A percentile compares a stretch with the other conserved stretches of the same genome.
phyloP scores from a whole-genome alignment of 2,113 vertebrate genomes.

The Seriola quinqueradiata region DNA sequence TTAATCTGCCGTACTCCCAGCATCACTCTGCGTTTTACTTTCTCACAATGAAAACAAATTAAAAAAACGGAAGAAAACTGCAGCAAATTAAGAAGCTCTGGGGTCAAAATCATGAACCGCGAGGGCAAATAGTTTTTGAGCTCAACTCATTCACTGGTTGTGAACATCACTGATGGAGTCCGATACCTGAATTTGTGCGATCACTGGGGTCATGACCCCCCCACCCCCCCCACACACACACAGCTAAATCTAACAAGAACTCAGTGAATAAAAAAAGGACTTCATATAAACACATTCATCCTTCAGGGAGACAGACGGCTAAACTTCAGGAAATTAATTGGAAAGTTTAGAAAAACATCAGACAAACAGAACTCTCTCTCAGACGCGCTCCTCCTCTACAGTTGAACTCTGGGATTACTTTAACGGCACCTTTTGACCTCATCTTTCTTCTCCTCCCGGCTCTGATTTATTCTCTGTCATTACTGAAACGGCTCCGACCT shows the following conservation, averaged over 20 bases:
- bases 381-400: not conserved
- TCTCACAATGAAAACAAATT: not conserved
- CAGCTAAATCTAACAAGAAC: not conserved
- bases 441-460: conserved; percentile 8
- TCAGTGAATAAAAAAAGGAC: not conserved
- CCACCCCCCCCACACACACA: no score
- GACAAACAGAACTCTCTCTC: not conserved
- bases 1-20: not conserved
- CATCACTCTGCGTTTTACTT: not conserved
- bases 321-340: conserved; percentile 21
- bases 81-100: not conserved
- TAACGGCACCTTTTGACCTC: conserved; percentile 34
- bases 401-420: conserved; percentile 15
- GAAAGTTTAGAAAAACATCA: not conserved
- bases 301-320: not conserved
- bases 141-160: not conserved
- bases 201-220: conserved; percentile 19
- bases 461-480: conserved; percentile 41
- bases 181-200: not conserved
- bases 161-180: not conserved
- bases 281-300: not conserved
- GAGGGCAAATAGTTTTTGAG: not conserved
- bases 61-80: not conserved
- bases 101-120: not conserved
- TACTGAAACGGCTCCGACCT: conserved; percentile 42